phyloP scores from a whole-genome alignment of 2,888 invertebrate species.

The Lasioglossum zephyrum region DNA sequence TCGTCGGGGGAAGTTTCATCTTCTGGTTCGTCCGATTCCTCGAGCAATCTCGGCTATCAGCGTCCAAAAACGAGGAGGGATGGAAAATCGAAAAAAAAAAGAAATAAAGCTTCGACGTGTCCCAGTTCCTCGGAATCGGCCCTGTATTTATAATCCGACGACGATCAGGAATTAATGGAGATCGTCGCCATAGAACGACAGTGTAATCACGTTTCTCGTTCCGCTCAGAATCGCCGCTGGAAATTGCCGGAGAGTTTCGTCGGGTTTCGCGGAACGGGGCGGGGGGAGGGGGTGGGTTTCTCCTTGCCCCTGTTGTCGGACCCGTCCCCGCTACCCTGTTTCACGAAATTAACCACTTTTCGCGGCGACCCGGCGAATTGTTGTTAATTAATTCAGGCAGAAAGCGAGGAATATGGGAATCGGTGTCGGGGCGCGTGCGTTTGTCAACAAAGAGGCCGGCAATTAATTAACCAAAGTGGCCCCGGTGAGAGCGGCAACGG shows the following conservation, averaged over 20 bases:
- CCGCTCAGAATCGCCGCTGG: conserved; percentile 2
- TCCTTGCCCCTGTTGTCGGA: background rate
- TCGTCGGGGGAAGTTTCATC: conserved; percentile 1
- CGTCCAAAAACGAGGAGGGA: background rate
- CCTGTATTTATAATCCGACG: conserved; percentile 14
- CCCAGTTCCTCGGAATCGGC: conserved; percentile 16
- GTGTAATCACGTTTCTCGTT: conserved; percentile 46
- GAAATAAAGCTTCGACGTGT: background rate
- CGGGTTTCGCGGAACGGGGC: background rate
- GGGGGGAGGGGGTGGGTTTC: background rate
- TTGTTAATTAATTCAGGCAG: conserved; percentile 69
- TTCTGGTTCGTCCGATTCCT: conserved; percentile 19
- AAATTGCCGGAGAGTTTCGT: conserved; percentile 14
- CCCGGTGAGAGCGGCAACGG: conserved; percentile 27
- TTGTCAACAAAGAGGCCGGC: conserved; percentile 71
- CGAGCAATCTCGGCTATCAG: conserved; percentile 8
- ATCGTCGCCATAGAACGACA: conserved; percentile 17
- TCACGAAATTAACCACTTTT: conserved; percentile 53
- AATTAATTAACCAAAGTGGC: conserved; percentile 73
- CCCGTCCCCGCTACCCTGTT: background rate
- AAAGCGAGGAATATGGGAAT: conserved; percentile 62
- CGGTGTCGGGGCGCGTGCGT: conserved; percentile 57
- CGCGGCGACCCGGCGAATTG: conserved; percentile 49
- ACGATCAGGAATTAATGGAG: conserved; percentile 40
- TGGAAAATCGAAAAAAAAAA: background rate